phyloP scores from a whole-genome alignment of 2,888 invertebrate species.

The Rutpela maculata region DNA sequence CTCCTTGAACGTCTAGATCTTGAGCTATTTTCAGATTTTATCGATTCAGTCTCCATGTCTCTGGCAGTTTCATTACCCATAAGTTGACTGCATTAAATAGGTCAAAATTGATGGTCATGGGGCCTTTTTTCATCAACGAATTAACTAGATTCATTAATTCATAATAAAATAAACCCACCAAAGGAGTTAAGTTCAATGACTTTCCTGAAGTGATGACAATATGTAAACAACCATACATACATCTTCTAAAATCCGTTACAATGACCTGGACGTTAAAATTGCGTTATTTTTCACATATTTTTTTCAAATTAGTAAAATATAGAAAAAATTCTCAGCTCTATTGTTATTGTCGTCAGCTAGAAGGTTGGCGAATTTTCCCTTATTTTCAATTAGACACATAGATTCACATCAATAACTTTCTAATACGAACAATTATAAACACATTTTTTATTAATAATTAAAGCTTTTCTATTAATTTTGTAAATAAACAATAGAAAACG shows the following conservation, averaged over 20 bases:
- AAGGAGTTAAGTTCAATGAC: conserved; percentile 54
- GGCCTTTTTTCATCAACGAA: conserved; percentile 22
- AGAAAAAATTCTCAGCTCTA: background rate
- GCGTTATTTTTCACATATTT: background rate
- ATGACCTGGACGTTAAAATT: background rate
- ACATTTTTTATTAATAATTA: background rate
- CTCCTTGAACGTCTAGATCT: conserved; percentile 83
- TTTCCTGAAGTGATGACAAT: conserved; percentile 51
- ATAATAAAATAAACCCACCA: background rate
- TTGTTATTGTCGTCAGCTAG: background rate
- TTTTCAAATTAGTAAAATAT: background rate
- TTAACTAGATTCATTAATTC: conserved; percentile 19
- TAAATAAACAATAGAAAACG: conserved; percentile 52
- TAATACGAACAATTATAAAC: background rate
- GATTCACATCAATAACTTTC: background rate
- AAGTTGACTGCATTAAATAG: conserved; percentile 41
- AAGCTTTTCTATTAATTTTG: conserved; percentile 20
- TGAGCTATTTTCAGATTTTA: conserved; percentile 93
- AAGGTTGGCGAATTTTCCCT: background rate
- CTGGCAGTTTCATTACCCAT: conserved; percentile 75
- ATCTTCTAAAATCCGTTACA: conserved; percentile 30
- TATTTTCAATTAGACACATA: background rate
- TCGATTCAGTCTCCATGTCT: conserved; percentile 95
- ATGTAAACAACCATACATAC: conserved; percentile 51
- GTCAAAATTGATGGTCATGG: conserved; percentile 33